These are phyloP conservation scores for Drosophila setifemur DNA, from an alignment of 1,140 invertebrate species.

Conservation along the genomic window DNA sequence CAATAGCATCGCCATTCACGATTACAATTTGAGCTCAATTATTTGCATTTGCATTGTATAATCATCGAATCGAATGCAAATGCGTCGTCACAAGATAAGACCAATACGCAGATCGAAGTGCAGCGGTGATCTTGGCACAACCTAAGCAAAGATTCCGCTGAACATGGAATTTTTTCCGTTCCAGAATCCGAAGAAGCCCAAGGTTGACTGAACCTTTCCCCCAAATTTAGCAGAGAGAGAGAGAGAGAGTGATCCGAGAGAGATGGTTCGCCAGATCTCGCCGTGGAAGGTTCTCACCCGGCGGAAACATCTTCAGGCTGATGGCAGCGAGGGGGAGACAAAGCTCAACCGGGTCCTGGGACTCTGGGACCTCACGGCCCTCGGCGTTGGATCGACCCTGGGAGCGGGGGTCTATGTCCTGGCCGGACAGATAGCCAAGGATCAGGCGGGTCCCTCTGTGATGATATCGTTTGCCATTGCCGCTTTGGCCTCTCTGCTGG, in stretches of 20 bases:
- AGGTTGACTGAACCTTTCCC: slow-evolving; percentile 53
- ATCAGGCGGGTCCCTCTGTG: slow-evolving; percentile 91
- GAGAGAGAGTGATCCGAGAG: slow-evolving; percentile 6
- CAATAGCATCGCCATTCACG: slow-evolving; percentile 50
- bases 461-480: slow-evolving; percentile 92
- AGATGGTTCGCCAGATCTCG: slow-evolving; percentile 62
- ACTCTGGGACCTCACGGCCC: slow-evolving; percentile 89
- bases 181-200: slow-evolving; percentile 19
- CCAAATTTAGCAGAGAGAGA: not conserved
- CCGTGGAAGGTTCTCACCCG: slow-evolving; percentile 78
- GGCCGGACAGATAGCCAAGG: slow-evolving; percentile 91
- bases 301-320: slow-evolving; percentile 60
- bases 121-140: slow-evolving; percentile 61
- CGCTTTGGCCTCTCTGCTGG: slow-evolving; percentile 92
- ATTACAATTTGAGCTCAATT: slow-evolving; percentile 65
- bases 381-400: slow-evolving; percentile 93
- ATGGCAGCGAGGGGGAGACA: slow-evolving; percentile 61
- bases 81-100: slow-evolving; percentile 47
- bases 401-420: slow-evolving; percentile 95
- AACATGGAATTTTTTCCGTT: slow-evolving; percentile 17
- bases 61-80: no score
- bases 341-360: slow-evolving; percentile 85
- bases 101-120: slow-evolving; percentile 19
- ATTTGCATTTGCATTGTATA: slow-evolving; percentile 69
- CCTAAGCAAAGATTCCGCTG: slow-evolving; percentile 14